A percentile compares a stretch with the other conserved stretches of the same genome.
Evolutionary conservation across 30 jellyfish, hydroid and myxozoan genomes (phyloP).

Genomic region (Aurelia aurita complex sp. Pacific): DNA sequence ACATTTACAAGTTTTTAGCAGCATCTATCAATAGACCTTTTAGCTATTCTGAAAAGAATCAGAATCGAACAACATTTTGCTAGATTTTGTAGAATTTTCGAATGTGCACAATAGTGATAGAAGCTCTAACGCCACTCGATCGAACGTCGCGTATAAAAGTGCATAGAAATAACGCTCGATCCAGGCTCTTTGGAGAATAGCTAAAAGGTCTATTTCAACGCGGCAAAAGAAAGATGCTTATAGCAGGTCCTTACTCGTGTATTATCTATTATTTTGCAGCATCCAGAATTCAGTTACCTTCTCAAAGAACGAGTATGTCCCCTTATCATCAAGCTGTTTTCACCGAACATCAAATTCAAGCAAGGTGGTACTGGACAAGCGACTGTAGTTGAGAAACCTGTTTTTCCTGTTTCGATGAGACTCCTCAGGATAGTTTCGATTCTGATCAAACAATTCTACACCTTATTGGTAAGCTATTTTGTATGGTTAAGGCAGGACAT

Average conservation of each 20-base stretch:
- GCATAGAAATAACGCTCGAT: too few relatives aligned
- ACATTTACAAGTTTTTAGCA: too few relatives aligned
- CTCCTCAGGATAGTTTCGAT: constrained; percentile 88
- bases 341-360: constrained; percentile 93
- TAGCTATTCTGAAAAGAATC: too few relatives aligned
- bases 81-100: too few relatives aligned
- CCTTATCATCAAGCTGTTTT: constrained; percentile 85
- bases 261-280: constrained; percentile 40
- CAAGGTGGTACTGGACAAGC: constrained; percentile 81
- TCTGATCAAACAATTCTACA: constrained; percentile 88
- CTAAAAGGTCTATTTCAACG: too few relatives aligned
- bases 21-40: too few relatives aligned
- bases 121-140: too few relatives aligned
- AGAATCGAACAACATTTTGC: too few relatives aligned
- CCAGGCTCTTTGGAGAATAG: too few relatives aligned
- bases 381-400: constrained; percentile 91
- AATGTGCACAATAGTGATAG: too few relatives aligned
- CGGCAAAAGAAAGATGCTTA: too few relatives aligned
- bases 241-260: background rate
- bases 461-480: constrained; percentile 73
- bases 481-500: background rate
- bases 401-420: constrained; percentile 92
- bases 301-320: constrained; percentile 96
- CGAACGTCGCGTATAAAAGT: too few relatives aligned
- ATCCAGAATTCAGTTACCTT: constrained; percentile 94